A percentile compares a stretch with the other conserved stretches of the same genome.
Evolutionary conservation across 2,113 vertebrate genomes (phyloP).

Genomic region (Engraulis encrasicolus): DNA sequence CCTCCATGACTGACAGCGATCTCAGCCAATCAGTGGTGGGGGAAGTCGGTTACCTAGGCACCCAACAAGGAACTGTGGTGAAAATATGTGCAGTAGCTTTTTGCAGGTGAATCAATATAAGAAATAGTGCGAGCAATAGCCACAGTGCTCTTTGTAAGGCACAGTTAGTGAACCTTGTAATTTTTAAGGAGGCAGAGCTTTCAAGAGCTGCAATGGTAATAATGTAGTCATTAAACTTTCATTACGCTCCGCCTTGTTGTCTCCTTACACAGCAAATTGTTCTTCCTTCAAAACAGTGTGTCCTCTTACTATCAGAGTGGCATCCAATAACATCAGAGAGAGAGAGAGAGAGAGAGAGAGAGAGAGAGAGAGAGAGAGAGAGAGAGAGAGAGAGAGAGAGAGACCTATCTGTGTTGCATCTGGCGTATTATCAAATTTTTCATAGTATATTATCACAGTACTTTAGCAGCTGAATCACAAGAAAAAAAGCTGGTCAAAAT

Average conservation of each 20-base stretch:
- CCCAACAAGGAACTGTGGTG: not conserved
- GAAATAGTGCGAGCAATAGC: not conserved
- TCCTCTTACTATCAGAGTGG: too few relatives aligned
- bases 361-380: not conserved
- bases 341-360: too few relatives aligned
- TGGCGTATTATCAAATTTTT: too few relatives aligned
- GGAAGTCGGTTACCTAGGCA: not conserved
- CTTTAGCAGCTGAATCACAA: too few relatives aligned
- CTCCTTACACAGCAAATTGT: not conserved
- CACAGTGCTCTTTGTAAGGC: not conserved
- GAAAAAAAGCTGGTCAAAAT: too few relatives aligned
- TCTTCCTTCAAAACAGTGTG: not conserved
- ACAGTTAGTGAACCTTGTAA: not conserved
- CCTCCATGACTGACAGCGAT: not conserved
- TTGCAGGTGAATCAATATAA: not conserved
- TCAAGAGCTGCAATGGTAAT: not conserved
- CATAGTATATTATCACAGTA: too few relatives aligned
- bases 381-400: too few relatives aligned
- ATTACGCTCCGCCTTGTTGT: not conserved
- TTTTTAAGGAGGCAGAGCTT: not conserved
- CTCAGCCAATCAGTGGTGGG: not conserved
- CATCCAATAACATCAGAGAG: too few relatives aligned
- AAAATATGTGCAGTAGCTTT: conserved; percentile 10
- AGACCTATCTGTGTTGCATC: too few relatives aligned
- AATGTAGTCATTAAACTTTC: not conserved